Percentiles rank a stretch among this genome's conserved stretches.
phyloP scores from a whole-genome alignment of 1,140 invertebrate species.

The Tetramorium simillimum region DNA sequence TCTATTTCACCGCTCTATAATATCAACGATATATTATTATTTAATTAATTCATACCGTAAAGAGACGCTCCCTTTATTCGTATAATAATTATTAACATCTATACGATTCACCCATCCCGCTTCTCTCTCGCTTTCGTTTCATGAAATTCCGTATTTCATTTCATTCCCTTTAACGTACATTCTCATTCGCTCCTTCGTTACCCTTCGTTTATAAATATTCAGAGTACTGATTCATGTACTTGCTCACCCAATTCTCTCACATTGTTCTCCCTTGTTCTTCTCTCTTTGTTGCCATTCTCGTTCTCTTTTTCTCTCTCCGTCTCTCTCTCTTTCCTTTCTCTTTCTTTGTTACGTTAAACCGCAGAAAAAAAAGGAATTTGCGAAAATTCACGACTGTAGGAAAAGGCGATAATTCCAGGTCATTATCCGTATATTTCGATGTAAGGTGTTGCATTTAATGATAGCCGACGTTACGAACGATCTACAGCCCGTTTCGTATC shows the following conservation, averaged over 20 bases:
- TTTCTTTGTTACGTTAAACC: background rate
- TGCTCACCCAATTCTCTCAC: conserved; percentile 2
- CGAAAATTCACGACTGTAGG: background rate
- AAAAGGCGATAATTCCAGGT: background rate
- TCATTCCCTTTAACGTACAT: conserved; percentile 23
- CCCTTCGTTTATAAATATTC: conserved; percentile 28
- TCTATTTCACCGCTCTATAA: background rate
- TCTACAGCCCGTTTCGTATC: background rate
- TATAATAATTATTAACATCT: conserved; percentile 40
- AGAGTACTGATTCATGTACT: conserved; percentile 4
- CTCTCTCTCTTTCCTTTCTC: background rate
- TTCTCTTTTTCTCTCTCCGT: background rate
- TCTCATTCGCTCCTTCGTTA: conserved; percentile 10
- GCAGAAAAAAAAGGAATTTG: background rate
- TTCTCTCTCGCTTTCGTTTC: background rate
- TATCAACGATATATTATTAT: conserved; percentile 4
- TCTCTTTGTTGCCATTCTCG: background rate
- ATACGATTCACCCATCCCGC: background rate
- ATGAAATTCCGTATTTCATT: background rate
- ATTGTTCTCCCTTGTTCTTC: background rate
- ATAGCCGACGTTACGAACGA: conserved; percentile 30
- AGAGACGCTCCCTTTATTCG: background rate
- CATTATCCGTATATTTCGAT: background rate
- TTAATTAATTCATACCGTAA: conserved; percentile 24
- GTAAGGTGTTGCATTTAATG: conserved; percentile 27